Percentiles rank a stretch among this genome's conserved stretches.
Conservation (phyloP, 2,797 vertebrate genomes). For the Benthosema pterotum region DNA sequence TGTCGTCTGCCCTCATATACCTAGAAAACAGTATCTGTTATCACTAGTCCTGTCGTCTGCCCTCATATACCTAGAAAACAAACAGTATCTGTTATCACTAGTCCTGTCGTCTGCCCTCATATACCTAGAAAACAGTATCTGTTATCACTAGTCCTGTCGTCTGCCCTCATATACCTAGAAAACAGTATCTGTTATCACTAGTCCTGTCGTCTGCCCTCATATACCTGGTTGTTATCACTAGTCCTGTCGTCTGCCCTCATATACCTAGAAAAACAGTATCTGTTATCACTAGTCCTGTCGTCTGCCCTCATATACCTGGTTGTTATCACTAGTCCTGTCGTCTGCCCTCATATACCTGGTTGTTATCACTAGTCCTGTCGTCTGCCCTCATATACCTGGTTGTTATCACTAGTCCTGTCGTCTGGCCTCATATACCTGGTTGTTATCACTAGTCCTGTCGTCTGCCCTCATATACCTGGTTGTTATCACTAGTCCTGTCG, state of each 20-base stretch:
- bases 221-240: neutral
- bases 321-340: neutral
- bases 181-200: neutral
- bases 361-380: neutral
- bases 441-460: neutral
- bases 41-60: neutral
- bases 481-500: neutral
- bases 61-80: neutral
- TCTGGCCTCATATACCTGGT: too few species aligned
- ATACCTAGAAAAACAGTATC: conserved; percentile 8
- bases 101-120: neutral
- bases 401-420: neutral
- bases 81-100: neutral
- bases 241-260: neutral
- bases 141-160: neutral
- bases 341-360: too few species aligned
- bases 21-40: conserved; percentile 8
- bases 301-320: too few species aligned
- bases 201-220: neutral
- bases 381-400: too few species aligned
- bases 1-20: too few species aligned
- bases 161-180: neutral
- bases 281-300: neutral
- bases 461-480: too few species aligned
- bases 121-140: conserved; percentile 8